A percentile compares a stretch with the other conserved stretches of the same genome.
Conservation (phyloP, 2,797 vertebrate genomes). For the Mormyrus hasselquistii region DNA sequence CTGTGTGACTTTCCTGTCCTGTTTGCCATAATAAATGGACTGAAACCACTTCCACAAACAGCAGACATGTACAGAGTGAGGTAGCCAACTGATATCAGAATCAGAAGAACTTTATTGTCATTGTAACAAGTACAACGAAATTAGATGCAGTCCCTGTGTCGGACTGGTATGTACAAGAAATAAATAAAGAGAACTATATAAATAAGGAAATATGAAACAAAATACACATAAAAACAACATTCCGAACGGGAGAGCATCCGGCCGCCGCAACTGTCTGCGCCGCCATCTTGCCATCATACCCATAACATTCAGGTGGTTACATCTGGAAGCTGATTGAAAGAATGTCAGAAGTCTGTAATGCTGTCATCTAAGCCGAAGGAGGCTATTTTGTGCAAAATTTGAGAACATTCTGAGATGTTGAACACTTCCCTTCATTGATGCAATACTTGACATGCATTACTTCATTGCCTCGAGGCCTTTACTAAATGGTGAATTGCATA, state of each 20-base stretch:
- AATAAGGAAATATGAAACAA: too few relatives aligned
- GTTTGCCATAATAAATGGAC: not conserved
- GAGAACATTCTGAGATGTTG: not conserved
- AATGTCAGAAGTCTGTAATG: not conserved
- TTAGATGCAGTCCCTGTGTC: too few relatives aligned
- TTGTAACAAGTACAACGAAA: too few relatives aligned
- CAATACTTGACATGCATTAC: not conserved
- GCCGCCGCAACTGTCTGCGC: too few relatives aligned
- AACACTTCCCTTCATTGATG: not conserved
- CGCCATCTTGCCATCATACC: not conserved
- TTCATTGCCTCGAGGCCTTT: not conserved
- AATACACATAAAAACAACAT: too few relatives aligned
- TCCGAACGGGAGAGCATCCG: too few relatives aligned
- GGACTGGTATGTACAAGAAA: too few relatives aligned
- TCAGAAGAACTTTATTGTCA: too few relatives aligned
- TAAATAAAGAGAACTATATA: too few relatives aligned
- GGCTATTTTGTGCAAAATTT: not conserved
- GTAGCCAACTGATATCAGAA: too few relatives aligned
- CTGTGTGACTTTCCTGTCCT: not conserved
- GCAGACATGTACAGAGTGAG: not conserved
- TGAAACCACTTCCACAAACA: not conserved
- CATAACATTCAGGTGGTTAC: not conserved
- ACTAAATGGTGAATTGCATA: not conserved
- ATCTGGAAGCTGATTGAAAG: not conserved
- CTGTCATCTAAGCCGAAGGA: not conserved